Percentiles rank a stretch among this genome's conserved stretches.
These are phyloP conservation scores for Chrysodeixis includens DNA, from an alignment of 2,888 invertebrate species.

Conservation along the genomic window DNA sequence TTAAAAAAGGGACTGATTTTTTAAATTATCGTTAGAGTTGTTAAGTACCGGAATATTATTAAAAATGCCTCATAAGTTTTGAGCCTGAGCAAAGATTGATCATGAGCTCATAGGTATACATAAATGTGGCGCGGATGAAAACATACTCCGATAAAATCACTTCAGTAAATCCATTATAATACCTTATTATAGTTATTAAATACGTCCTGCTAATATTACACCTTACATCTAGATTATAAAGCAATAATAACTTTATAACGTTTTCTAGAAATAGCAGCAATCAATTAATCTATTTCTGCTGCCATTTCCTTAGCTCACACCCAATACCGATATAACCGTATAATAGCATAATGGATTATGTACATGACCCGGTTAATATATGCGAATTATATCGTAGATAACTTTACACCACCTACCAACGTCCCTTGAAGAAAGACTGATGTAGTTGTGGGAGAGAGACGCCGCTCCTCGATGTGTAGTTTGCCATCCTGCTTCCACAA, in stretches of 20 bases:
- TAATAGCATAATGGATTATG: constrained; percentile 3
- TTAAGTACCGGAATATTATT: too few species aligned
- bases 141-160: neutral
- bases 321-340: neutral
- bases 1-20: neutral
- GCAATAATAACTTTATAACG: neutral
- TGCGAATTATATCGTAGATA: constrained; percentile 35
- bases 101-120: neutral
- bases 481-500: too few species aligned
- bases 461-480: too few species aligned
- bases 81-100: too few species aligned
- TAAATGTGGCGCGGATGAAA: neutral
- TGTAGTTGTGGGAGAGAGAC: too few species aligned
- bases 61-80: too few species aligned
- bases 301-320: neutral
- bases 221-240: neutral
- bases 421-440: too few species aligned
- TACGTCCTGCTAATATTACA: neutral
- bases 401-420: constrained; percentile 6
- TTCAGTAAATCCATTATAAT: neutral
- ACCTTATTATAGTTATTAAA: neutral
- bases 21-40: too few species aligned
- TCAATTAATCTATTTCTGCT: neutral
- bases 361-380: constrained; percentile 35
- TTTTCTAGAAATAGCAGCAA: neutral